Evolutionary conservation across 2,797 vertebrate genomes (phyloP).

Genomic region (Spheniscus humboldti): DNA sequence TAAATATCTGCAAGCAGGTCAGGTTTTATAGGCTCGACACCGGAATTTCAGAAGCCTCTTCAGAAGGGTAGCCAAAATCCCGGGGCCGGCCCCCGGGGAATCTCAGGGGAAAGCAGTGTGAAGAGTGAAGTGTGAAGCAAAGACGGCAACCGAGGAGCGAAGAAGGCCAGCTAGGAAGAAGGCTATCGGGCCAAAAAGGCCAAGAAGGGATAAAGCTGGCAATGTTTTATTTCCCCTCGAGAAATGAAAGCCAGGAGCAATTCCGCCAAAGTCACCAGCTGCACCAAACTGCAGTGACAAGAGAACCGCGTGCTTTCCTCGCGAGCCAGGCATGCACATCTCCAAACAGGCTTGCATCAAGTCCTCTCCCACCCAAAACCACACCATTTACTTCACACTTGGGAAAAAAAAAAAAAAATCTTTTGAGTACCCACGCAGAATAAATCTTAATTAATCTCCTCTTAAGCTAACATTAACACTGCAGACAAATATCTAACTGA

Average conservation of each 20-base stretch:
- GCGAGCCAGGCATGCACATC: neutral
- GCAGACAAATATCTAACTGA: neutral
- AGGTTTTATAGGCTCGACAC: neutral
- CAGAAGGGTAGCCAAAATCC: neutral
- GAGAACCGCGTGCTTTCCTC: neutral
- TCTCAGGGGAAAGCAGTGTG: neutral
- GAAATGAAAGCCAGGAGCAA: neutral
- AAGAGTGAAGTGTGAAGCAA: neutral
- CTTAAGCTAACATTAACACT: neutral
- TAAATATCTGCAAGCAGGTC: neutral
- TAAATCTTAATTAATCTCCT: neutral
- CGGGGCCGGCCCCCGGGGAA: neutral
- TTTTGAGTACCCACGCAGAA: neutral
- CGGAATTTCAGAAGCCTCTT: neutral
- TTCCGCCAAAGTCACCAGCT: neutral
- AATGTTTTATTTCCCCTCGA: neutral
- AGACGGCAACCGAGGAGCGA: neutral
- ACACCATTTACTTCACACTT: neutral
- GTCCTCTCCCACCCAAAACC: neutral
- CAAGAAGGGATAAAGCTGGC: neutral
- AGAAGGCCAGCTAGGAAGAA: neutral
- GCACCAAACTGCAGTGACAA: neutral
- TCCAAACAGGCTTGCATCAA: neutral
- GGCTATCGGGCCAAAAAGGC: neutral
- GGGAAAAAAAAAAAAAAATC: neutral